phyloP scores from a whole-genome alignment of 2,113 vertebrate species.

The Alectura lathami region DNA sequence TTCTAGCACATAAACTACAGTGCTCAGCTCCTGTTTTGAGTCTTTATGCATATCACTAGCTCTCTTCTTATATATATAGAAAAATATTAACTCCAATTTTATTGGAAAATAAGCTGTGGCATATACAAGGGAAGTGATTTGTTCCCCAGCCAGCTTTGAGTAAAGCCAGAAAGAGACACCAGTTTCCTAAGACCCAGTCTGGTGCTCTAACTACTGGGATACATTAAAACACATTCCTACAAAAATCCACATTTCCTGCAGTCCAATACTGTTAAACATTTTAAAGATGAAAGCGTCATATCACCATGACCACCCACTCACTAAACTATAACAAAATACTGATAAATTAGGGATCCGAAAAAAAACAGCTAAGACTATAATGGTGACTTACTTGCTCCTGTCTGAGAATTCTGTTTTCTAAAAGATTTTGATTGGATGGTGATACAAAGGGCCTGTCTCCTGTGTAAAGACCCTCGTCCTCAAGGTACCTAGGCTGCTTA shows the following conservation, averaged over 20 bases:
- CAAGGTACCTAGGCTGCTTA: constrained; percentile 87
- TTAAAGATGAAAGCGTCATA: background rate
- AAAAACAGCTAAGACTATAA: background rate
- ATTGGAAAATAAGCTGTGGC: background rate
- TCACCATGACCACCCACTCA: background rate
- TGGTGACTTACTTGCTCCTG: constrained; percentile 81
- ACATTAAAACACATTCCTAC: background rate
- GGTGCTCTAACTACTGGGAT: background rate
- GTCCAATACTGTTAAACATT: background rate
- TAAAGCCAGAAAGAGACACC: background rate
- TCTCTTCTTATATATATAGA: background rate
- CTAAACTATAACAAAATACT: background rate
- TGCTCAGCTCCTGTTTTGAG: background rate
- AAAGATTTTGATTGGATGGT: constrained; percentile 83
- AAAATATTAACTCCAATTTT: background rate
- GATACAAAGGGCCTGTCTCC: constrained; percentile 86
- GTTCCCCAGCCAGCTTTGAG: background rate
- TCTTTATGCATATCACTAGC: background rate
- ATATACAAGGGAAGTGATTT: background rate
- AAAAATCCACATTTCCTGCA: background rate
- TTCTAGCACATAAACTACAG: background rate
- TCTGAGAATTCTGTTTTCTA: constrained; percentile 90
- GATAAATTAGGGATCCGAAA: background rate
- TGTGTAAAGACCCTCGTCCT: constrained; percentile 95
- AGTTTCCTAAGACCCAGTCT: background rate